These are phyloP conservation scores for Eupithecia subumbrata DNA, from an alignment of 2,888 invertebrate genomes.

Conservation along the genomic window DNA sequence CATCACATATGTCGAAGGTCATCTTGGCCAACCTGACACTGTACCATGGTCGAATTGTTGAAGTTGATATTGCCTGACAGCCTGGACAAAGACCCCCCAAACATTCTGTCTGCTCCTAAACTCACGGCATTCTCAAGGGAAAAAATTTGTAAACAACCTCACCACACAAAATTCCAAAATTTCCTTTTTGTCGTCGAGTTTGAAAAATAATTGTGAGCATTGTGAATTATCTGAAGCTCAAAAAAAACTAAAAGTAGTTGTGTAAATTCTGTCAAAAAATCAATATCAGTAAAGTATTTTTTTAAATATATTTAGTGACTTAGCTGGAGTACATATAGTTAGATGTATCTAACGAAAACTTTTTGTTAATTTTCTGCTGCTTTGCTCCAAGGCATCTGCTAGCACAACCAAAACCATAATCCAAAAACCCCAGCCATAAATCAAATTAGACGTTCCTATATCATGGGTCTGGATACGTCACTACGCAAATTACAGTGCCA, in stretches of 20 bases:
- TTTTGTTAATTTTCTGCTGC: background rate
- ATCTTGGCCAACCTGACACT: background rate
- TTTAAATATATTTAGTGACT: no score
- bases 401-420: background rate
- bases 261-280: no score
- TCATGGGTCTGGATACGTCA: background rate
- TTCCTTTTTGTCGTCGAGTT: no score
- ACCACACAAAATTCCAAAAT: no score
- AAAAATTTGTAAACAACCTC: no score
- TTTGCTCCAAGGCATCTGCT: background rate
- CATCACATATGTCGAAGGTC: background rate
- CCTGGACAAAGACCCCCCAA: no score
- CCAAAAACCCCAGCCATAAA: background rate
- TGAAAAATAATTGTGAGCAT: background rate
- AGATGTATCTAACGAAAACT: background rate
- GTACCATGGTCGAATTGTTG: background rate
- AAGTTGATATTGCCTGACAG: background rate
- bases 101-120: no score
- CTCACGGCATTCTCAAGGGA: no score
- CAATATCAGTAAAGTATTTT: no score
- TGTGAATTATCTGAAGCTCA: no score
- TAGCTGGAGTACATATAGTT: no score
- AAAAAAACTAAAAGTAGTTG: no score
- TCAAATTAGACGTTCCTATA: background rate
- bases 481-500: conserved; percentile 12